Percentiles rank a stretch among this genome's conserved stretches.
Evolutionary conservation across 2,888 invertebrate genomes (phyloP).

Genomic region (Cerastis leucographa): DNA sequence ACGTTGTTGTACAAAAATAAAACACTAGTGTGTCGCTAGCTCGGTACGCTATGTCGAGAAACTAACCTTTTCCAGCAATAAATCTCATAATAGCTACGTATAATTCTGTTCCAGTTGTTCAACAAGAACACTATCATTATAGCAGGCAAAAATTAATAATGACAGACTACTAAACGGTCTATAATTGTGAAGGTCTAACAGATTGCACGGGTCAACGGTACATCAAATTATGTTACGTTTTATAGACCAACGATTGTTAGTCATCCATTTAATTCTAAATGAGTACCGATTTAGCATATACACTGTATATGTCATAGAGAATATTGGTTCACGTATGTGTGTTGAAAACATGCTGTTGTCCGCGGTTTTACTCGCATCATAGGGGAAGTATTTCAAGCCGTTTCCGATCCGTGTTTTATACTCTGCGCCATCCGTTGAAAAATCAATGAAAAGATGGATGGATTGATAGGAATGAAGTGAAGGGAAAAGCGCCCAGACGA

Average conservation of each 20-base stretch:
- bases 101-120: background rate
- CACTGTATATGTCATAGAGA: background rate
- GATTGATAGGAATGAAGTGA: background rate
- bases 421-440: background rate
- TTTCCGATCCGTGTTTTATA: too few species aligned
- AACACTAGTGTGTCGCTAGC: background rate
- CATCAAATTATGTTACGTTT: conserved; percentile 59
- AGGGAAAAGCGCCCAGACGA: background rate
- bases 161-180: conserved; percentile 41
- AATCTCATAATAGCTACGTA: background rate
- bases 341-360: background rate
- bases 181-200: conserved; percentile 46
- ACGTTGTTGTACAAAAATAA: background rate
- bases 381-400: background rate
- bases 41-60: background rate
- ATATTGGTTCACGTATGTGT: background rate
- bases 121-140: conserved; percentile 29
- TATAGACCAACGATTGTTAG: conserved; percentile 34
- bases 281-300: conserved; percentile 23
- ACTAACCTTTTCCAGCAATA: background rate
- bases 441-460: background rate
- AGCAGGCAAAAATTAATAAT: conserved; percentile 45
- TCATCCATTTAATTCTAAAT: conserved; percentile 32
- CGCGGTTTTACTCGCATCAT: background rate
- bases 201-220: conserved; percentile 63